A percentile compares a stretch with the other conserved stretches of the same genome.
Evolutionary conservation across 64 coral and sea anemone species (phyloP).

Genomic region (Montipora sp.): DNA sequence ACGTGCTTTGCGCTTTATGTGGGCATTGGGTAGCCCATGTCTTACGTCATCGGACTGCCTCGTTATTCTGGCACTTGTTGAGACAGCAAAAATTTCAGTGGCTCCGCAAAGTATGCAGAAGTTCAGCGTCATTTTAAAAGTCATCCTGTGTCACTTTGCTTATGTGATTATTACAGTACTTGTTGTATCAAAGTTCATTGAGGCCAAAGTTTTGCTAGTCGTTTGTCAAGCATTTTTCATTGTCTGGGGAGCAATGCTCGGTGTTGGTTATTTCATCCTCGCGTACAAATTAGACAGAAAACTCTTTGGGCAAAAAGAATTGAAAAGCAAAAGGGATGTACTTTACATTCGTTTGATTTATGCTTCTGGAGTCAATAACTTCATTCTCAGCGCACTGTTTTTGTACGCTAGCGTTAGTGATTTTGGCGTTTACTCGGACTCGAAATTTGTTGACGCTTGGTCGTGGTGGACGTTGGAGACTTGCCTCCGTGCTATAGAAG

Average conservation of each 20-base stretch:
- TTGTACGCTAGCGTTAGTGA: background rate
- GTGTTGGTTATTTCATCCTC: background rate
- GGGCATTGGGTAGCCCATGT: conserved; percentile 49
- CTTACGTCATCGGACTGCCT: conserved; percentile 37
- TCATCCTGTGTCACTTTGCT: conserved; percentile 48
- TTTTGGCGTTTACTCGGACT: conserved; percentile 28
- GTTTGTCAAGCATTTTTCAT: conserved; percentile 19
- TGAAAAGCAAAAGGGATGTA: background rate
- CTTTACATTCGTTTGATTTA: conserved; percentile 10
- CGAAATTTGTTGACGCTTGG: conserved; percentile 39
- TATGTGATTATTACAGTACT: conserved; percentile 12
- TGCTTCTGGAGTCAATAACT: conserved; percentile 8
- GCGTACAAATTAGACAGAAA: conserved; percentile 14
- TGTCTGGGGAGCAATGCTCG: conserved; percentile 24
- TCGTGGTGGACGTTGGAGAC: conserved; percentile 50
- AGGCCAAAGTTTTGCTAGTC: conserved; percentile 7
- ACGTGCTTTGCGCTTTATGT: conserved; percentile 18
- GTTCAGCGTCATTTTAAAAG: background rate
- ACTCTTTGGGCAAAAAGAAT: conserved; percentile 15
- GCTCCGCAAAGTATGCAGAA: conserved; percentile 15
- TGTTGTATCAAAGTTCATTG: conserved; percentile 19
- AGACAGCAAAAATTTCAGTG: conserved; percentile 30
- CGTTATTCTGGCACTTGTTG: conserved; percentile 39
- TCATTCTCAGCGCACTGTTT: background rate
- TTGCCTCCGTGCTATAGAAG: conserved; percentile 16